phyloP scores from a whole-genome alignment of 2,888 invertebrate species.

The Zygogramma bicolorata region DNA sequence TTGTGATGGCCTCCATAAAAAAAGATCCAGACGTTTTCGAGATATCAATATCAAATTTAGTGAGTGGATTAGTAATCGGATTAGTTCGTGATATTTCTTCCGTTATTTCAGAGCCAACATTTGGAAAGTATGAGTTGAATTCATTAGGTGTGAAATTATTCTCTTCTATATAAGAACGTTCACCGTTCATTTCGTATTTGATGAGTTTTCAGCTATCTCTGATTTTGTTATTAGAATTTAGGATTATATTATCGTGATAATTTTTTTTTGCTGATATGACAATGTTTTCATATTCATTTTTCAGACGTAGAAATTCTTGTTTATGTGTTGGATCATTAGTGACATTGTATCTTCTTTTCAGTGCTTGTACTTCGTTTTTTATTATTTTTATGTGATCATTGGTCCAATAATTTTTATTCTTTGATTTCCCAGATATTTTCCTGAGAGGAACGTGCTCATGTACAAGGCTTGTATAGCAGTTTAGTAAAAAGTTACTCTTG shows the following conservation, averaged over 20 bases:
- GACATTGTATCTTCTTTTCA: too few relatives aligned
- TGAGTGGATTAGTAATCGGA: too few relatives aligned
- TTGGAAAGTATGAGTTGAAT: too few relatives aligned
- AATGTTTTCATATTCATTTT: neutral
- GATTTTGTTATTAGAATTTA: slow-evolving; percentile 2
- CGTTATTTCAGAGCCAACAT: too few relatives aligned
- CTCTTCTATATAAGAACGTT: too few relatives aligned
- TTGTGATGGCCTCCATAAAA: neutral
- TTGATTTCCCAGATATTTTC: neutral
- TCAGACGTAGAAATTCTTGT: neutral
- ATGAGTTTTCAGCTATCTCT: neutral
- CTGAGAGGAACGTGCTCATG: neutral
- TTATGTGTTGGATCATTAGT: too few relatives aligned
- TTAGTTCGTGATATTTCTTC: too few relatives aligned
- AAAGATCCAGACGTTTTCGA: too few relatives aligned
- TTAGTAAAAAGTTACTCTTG: neutral
- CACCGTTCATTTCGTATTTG: neutral
- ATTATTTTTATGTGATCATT: too few relatives aligned
- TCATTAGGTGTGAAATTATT: too few relatives aligned
- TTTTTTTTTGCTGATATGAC: slow-evolving; percentile 6
- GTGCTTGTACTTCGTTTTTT: too few relatives aligned
- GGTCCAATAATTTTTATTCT: neutral
- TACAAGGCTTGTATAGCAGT: neutral
- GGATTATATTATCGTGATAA: neutral
- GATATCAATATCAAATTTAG: neutral